Base-by-base conservation (phyloP, 2,888 invertebrate genomes). In the Drosophila quinaria region DNA sequence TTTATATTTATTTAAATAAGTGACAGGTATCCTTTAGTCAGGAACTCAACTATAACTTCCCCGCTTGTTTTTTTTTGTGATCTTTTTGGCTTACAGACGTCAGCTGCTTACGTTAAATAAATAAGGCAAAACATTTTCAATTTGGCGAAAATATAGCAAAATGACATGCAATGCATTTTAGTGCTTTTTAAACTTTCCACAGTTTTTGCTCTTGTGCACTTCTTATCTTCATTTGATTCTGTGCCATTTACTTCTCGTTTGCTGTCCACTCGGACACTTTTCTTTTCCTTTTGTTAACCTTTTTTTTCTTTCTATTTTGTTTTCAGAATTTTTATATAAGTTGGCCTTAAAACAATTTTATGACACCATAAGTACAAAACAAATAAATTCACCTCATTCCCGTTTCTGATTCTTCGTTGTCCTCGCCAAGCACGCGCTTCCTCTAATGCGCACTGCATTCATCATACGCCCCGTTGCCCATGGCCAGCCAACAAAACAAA, bases 301-400 rank as follows among this genome's bases (percentile, higher is more conserved):
- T 3, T 3, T 6, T 25, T 4, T 11, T 25, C 11, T 37, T 22
- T 19, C 41, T n/a, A 37, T 29, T 50, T 22, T 39, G 13, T 35
- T 49, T 54, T 56, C 31, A 22, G 66, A 59, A 37, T 83, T 80
- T 84, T 80, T 81, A 73, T 81, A 75, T 75, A 80, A 84, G 77
- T 84, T 87, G 77, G 80, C 87, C 83, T 76, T 81, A 85, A 85
- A 86, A 86, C 80, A 85, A 85, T 86, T 86, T 86, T 87, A 87
- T 87, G 85, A 85, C 80, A 85, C 80, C 83, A 80, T 83, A 87
- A 86, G 87, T 78, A 86, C 80, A 81, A 84, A 87, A 83, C 83
- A 86, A 85, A 86, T 86, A 86, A 86, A 86, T 87, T 87, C 71
- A 19, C 33, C 17, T n/a, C 46, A 25, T 41, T 9, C 35, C 55